These are phyloP conservation scores for Diploptera punctata DNA, from an alignment of 2,888 invertebrate species.

Conservation along the genomic window DNA sequence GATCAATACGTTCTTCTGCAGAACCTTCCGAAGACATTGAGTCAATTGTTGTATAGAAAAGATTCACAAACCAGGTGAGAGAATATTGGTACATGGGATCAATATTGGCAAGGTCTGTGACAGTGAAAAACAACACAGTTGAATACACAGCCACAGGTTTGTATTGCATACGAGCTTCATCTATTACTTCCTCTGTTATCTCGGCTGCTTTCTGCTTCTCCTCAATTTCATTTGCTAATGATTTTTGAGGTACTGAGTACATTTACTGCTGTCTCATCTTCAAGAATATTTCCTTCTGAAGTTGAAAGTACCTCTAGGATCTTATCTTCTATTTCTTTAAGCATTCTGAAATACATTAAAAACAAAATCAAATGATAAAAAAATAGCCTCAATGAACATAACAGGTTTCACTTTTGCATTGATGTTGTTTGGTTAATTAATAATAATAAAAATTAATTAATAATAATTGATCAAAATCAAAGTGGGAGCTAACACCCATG, in stretches of 20 bases:
- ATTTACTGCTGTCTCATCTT: slow-evolving; percentile 91
- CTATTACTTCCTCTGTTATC: slow-evolving; percentile 89
- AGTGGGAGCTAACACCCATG: no score
- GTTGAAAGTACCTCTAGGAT: slow-evolving; percentile 80
- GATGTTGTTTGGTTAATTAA: no score
- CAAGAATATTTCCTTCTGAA: slow-evolving; percentile 80
- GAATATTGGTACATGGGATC: slow-evolving; percentile 99
- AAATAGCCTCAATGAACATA: no score
- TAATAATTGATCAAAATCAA: no score
- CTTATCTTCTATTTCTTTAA: slow-evolving; percentile 91
- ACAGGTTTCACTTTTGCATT: no score
- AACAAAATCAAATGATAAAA: no score
- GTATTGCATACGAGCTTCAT: slow-evolving; percentile 83
- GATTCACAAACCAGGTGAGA: slow-evolving; percentile 89
- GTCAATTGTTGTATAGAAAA: slow-evolving; percentile 86
- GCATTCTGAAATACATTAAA: slow-evolving; percentile 59
- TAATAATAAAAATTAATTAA: no score
- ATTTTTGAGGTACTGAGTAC: slow-evolving; percentile 90
- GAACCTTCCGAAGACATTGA: slow-evolving; percentile 86
- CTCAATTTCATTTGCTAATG: slow-evolving; percentile 87
- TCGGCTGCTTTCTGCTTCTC: slow-evolving; percentile 90
- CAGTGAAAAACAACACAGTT: slow-evolving; percentile 89
- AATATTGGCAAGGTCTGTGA: slow-evolving; percentile 85
- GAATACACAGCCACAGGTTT: slow-evolving; percentile 91
- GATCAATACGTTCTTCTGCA: slow-evolving; percentile 73